Evolutionary conservation across 2,113 vertebrate genomes (phyloP), one percentile per base, ranked within the genome.

Genomic region (Felis chaus): DNA sequence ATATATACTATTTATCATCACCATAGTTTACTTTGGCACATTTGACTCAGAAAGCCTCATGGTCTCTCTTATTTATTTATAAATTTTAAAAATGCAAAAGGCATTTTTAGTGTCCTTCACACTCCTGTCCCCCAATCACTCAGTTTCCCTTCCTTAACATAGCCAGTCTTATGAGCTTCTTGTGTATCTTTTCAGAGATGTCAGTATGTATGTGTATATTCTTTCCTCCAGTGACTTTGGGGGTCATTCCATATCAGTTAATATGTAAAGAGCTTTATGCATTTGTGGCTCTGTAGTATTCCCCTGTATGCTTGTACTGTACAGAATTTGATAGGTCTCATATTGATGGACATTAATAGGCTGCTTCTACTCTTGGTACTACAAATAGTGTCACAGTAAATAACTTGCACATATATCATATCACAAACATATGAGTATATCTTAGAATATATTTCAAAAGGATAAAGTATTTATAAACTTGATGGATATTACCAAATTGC

Each of bases 401-500:
- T 95, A 82, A 63, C 11, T 78, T 50, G 11, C 53, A 11, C 3
- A 45, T 78, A 78, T 16, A 65, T 85, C 18, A 76, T 36, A 71
- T 65, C 55, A 78, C n/a, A 87, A 90, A 63, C 25, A n/a, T 55
- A 7, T 33, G 23, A 80, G 16, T 89, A 23, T 81, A 39, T 91
- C n/a, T 94, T 96, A 85, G 48, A 89, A 31, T 81, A 74, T 92
- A 48, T 71, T 73, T 91, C 81, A 57, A n/a, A 48, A 95, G 23
- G 31, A 2, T 81, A 29, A 33, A 12, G 5, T 61, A 50, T 57
- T 69, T 82, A 63, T 78, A 82, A 86, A 36, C 15, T 48, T 81
- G 41, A 33, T 74, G 16, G 16, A 63, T n/a, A 29, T 68, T 85
- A 73, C 25, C 23, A 88, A 91, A 29, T 53, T 85, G 1, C 19